These are phyloP conservation scores for Candidula unifasciata DNA, from an alignment of 2,888 invertebrate genomes.

Conservation along the genomic window DNA sequence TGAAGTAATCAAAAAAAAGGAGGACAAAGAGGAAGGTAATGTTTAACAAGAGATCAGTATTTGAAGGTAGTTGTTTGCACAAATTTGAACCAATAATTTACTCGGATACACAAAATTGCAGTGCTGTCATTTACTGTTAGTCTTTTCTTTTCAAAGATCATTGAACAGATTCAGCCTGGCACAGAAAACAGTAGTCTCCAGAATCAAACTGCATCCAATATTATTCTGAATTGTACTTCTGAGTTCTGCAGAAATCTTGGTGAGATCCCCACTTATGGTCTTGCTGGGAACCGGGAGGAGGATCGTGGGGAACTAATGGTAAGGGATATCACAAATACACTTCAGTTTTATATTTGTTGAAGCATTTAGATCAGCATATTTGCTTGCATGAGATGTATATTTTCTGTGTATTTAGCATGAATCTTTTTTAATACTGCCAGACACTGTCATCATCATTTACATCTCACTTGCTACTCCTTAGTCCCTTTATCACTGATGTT, in stretches of 20 bases:
- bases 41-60: no score
- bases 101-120: no score
- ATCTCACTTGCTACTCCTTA: no score
- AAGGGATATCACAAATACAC: neutral
- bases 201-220: slow-evolving; percentile 74
- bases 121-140: no score
- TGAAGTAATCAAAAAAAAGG: no score
- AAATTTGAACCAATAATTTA: no score
- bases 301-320: slow-evolving; percentile 83
- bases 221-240: slow-evolving; percentile 93
- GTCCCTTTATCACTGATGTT: no score
- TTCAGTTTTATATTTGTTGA: neutral
- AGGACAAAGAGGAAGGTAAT: no score
- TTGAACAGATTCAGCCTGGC: slow-evolving; percentile 44
- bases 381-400: neutral
- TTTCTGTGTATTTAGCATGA: neutral
- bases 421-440: no score
- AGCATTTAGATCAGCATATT: neutral
- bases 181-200: slow-evolving; percentile 73
- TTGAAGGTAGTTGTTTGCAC: no score
- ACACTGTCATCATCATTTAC: no score
- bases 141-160: slow-evolving; percentile 31
- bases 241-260: slow-evolving; percentile 97
- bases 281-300: slow-evolving; percentile 92
- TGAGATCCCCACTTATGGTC: slow-evolving; percentile 95